Conservation (phyloP, 2,113 vertebrate species). For the Zosterops japonicus region DNA sequence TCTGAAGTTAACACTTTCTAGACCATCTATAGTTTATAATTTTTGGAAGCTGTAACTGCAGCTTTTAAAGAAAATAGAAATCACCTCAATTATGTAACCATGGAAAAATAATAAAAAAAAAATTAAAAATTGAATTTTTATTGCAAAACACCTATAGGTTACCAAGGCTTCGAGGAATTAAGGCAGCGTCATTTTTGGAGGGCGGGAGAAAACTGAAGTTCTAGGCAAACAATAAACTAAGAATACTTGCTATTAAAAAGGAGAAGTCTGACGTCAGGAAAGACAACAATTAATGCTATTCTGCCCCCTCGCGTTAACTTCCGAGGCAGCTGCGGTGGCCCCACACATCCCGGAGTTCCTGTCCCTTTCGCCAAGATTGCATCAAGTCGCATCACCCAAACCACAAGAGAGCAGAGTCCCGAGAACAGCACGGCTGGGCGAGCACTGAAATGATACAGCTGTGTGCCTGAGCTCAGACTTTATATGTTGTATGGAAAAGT, state of each 20-base stretch:
- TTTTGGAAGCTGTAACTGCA: neutral
- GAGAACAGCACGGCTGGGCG: neutral
- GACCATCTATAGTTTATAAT: neutral
- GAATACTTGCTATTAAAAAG: neutral
- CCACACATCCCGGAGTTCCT: neutral
- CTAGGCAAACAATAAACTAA: neutral
- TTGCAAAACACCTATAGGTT: neutral
- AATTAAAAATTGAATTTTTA: neutral
- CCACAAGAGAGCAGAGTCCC: neutral
- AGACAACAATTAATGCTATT: slow-evolving; percentile 45
- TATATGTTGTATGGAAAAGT: neutral
- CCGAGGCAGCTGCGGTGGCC: neutral
- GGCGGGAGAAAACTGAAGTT: neutral
- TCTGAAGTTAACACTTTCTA: neutral
- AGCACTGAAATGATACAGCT: neutral
- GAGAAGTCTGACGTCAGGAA: slow-evolving; percentile 38
- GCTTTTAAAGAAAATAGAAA: neutral
- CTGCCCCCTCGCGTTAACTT: slow-evolving; percentile 41
- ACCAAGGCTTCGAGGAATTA: neutral
- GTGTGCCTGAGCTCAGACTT: neutral
- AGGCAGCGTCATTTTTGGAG: neutral
- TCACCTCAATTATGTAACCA: neutral
- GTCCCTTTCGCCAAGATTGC: neutral
- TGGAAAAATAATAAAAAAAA: neutral
- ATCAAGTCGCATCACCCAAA: neutral